phyloP scores from a whole-genome alignment of 2,888 invertebrate species.

The Tubulanus polymorphus region DNA sequence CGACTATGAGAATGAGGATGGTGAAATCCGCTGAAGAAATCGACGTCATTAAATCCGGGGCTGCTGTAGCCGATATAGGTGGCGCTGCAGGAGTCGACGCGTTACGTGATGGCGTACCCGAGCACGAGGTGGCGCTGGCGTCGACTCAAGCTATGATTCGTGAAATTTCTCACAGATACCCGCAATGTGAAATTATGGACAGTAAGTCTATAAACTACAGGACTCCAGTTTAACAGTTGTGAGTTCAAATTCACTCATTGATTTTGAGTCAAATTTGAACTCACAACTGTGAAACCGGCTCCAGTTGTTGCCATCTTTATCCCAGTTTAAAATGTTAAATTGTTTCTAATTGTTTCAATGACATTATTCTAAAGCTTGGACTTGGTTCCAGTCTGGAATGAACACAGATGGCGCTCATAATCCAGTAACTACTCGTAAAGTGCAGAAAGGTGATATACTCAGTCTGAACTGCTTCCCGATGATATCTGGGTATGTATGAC shows the following conservation, averaged over 20 bases:
- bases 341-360: too few relatives aligned
- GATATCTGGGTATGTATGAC: conserved; percentile 14
- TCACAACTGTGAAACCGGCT: too few relatives aligned
- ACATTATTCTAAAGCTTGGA: conserved; percentile 20
- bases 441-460: conserved; percentile 18
- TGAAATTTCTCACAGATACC: conserved; percentile 16
- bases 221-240: too few relatives aligned
- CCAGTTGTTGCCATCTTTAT: too few relatives aligned
- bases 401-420: conserved; percentile 22
- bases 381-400: conserved; percentile 21
- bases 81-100: conserved; percentile 14
- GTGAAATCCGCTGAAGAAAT: conserved; percentile 14
- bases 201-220: too few relatives aligned
- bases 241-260: too few relatives aligned
- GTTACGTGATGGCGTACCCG: conserved; percentile 12
- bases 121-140: conserved; percentile 18
- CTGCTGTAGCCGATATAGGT: conserved; percentile 7
- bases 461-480: conserved; percentile 20
- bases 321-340: too few relatives aligned
- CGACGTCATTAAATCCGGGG: conserved; percentile 1
- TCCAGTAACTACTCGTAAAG: conserved; percentile 16
- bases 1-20: conserved; percentile 13
- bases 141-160: conserved; percentile 12
- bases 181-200: conserved; percentile 12
- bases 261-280: too few relatives aligned